Conservation (phyloP, 2,797 vertebrate genomes). For the Hypotaenidia okinawae region DNA sequence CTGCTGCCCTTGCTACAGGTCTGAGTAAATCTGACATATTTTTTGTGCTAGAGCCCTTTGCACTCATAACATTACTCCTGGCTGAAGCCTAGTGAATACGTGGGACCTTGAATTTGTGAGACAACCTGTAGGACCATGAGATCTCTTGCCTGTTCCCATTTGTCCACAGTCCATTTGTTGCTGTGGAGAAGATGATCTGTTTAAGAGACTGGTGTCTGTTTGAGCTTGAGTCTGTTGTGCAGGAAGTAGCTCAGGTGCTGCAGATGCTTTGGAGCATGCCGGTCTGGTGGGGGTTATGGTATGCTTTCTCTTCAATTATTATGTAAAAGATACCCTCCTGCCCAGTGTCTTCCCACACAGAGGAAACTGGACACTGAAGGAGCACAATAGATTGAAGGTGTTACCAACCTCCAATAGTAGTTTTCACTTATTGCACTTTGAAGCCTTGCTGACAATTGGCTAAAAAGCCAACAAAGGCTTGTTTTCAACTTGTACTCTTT, state of each 20-base stretch:
- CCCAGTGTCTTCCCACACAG: background rate
- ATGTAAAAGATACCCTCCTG: background rate
- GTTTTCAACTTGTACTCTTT: background rate
- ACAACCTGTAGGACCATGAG: background rate
- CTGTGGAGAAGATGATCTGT: background rate
- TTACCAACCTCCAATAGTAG: background rate
- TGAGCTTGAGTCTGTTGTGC: background rate
- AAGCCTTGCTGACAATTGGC: background rate
- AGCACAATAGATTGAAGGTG: background rate
- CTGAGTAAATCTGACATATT: background rate
- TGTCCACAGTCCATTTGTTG: background rate
- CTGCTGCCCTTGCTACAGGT: background rate
- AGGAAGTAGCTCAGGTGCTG: background rate
- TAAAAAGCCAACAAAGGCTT: background rate
- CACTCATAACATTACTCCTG: background rate
- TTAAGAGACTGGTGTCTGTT: background rate
- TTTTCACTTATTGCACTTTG: background rate
- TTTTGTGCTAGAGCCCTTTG: background rate
- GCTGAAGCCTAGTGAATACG: background rate
- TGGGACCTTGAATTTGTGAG: background rate
- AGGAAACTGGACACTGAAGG: background rate
- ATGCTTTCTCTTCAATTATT: conserved; percentile 26
- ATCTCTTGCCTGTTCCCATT: background rate
- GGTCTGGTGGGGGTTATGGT: background rate
- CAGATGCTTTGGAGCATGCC: background rate